Base-by-base conservation (phyloP, 2,797 vertebrate species). In the Hypotaenidia okinawae region DNA sequence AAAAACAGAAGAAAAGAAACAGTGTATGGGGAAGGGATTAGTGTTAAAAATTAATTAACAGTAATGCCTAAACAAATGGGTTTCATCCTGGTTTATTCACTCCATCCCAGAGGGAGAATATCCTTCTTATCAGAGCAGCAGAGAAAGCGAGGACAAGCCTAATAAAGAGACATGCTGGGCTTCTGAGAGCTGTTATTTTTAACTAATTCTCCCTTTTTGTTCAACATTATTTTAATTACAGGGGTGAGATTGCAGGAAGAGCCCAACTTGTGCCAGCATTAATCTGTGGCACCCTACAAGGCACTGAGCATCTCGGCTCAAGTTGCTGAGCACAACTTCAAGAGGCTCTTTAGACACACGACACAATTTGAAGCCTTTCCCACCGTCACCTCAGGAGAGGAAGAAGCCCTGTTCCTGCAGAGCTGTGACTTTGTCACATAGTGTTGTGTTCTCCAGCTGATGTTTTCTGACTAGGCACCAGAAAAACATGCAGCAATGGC, bases 11-110 rank as follows among this genome's bases (percentile, higher is more conserved):
- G 11, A 61, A 69, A 59, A 72, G 33, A 33, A 88, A 51, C 37
- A 8, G 33, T 15, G 52, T 2, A 64, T 3, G 16, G 49, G 59
- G 74, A 89, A 58, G 17, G 64, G 90, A 96, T 97, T 95, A 94
- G 57, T 80, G 89, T 83, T 95, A 63, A 58, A 90, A 95, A 96
- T 96, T 95, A 93, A 97, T 95, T 97, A 96, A 85, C 58, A 69
- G 67, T 61, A 82, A 93, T 64, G 64, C 89, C 93, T 78, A 82
- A 95, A 95, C 79, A 93, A 95, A 95, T 87, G 64, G 95, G 68
- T 72, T 89, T 68, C 49, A 85, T 91, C 61, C 74, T 61, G 81
- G 77, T 89, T 94, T 87, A 74, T 93, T 94, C 58, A 43, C 49
- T 92, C n/a, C 30, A 19, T 77, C 91, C 91, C 94, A 74, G 43